Conservation (phyloP, 2,113 vertebrate genomes). For the Ellobius talpinus region DNA sequence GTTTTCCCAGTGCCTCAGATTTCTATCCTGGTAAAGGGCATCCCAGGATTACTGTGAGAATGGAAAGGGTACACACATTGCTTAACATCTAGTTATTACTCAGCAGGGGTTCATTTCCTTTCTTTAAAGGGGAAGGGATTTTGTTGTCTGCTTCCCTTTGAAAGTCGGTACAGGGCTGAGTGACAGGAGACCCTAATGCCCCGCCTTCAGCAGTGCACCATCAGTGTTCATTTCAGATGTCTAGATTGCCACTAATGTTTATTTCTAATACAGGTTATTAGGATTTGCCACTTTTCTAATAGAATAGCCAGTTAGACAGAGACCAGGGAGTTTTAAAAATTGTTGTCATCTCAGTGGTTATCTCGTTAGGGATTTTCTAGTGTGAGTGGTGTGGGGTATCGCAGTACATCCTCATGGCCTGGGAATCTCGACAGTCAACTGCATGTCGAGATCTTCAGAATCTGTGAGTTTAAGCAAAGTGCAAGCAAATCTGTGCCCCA, state of each 20-base stretch:
- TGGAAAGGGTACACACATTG: neutral
- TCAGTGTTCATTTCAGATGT: neutral
- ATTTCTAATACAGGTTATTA: slow-evolving; percentile 1
- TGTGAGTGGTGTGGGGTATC: neutral
- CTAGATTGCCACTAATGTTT: neutral
- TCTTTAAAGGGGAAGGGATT: slow-evolving; percentile 2
- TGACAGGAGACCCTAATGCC: neutral
- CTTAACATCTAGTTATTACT: neutral
- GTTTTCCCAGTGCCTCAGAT: neutral
- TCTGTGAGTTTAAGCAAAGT: neutral
- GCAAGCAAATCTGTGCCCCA: neutral
- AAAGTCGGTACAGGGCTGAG: neutral
- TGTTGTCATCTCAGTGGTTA: neutral
- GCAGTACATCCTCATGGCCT: neutral
- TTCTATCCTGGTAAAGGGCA: neutral
- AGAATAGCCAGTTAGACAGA: neutral
- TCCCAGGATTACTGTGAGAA: neutral
- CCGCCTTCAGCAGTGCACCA: neutral
- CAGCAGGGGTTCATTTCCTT: neutral
- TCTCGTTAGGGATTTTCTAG: slow-evolving; percentile 19
- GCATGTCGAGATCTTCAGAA: neutral
- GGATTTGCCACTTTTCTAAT: neutral
- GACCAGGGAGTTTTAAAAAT: slow-evolving; percentile 15
- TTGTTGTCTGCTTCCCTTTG: slow-evolving; percentile 17
- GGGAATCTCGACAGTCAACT: neutral